phyloP scores from a whole-genome alignment of 2,113 vertebrate species.

The Anolis sagrei region DNA sequence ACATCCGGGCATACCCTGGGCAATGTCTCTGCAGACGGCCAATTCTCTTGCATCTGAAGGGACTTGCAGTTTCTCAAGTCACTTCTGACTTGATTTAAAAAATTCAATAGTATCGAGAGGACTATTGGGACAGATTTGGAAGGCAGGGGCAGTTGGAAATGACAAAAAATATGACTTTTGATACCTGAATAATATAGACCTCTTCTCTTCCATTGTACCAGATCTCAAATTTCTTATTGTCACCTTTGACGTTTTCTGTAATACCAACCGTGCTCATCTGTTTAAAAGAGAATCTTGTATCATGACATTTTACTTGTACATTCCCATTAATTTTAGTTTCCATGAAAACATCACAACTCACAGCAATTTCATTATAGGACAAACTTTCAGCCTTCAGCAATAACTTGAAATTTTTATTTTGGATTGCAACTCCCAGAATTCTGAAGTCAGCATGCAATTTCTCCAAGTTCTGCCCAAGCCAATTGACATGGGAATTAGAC shows the following conservation, averaged over 20 bases:
- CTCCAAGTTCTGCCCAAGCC: background rate
- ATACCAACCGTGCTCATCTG: conserved; percentile 94
- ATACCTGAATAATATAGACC: conserved; percentile 96
- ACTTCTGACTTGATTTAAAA: too few relatives aligned
- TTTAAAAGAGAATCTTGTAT: conserved; percentile 52
- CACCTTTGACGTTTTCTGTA: conserved; percentile 92
- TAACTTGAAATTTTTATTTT: too few relatives aligned
- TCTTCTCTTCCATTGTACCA: conserved; percentile 93
- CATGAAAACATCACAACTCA: conserved; percentile 30
- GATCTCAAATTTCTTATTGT: conserved; percentile 94
- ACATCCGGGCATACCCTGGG: too few relatives aligned
- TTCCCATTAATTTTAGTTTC: background rate
- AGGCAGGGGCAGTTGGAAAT: background rate
- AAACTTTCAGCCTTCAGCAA: too few relatives aligned
- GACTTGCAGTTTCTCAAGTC: too few relatives aligned
- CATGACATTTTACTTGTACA: conserved; percentile 29
- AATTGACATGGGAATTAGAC: background rate
- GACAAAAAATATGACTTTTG: background rate
- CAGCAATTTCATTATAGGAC: conserved; percentile 16
- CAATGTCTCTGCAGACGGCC: too few relatives aligned
- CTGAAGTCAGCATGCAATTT: too few relatives aligned
- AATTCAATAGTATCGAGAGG: conserved; percentile 21
- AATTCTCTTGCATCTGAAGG: too few relatives aligned
- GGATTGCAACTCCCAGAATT: background rate
- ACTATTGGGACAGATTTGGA: too few relatives aligned